Conservation (phyloP, 2,797 vertebrate species). For the Hozukius guyotensis region DNA sequence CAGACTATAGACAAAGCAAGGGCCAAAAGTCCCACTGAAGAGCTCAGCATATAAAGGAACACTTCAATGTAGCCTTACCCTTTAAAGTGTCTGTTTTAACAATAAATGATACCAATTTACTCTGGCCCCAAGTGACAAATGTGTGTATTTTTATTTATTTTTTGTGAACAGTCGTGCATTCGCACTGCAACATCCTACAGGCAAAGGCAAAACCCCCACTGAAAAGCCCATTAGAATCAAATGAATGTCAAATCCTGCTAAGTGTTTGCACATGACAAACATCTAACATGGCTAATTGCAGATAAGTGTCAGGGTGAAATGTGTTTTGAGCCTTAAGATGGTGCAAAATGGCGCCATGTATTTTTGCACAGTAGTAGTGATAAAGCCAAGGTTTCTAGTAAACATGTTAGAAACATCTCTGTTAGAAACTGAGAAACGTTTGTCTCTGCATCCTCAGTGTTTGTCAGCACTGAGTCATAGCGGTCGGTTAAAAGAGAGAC, state of each 20-base stretch:
- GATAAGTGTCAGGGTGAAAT: conserved; percentile 59
- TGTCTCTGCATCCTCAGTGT: neutral
- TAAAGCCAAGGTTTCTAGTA: conserved; percentile 2
- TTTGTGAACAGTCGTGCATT: conserved; percentile 44
- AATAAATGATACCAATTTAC: conserved; percentile 53
- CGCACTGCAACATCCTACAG: conserved; percentile 42
- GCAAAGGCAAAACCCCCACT: conserved; percentile 43
- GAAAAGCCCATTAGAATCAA: conserved; percentile 67
- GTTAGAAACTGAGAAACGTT: conserved; percentile 7
- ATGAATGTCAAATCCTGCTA: conserved; percentile 61
- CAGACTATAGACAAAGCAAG: conserved; percentile 40
- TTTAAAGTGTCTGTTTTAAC: conserved; percentile 46
- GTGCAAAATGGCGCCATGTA: conserved; percentile 44
- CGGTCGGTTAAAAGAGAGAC: neutral
- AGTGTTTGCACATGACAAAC: conserved; percentile 70
- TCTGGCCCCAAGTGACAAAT: conserved; percentile 39
- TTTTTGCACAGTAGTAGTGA: conserved; percentile 7
- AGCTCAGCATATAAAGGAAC: conserved; percentile 29
- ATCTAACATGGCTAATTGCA: conserved; percentile 62
- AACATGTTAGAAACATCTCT: neutral
- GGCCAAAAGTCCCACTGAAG: conserved; percentile 36
- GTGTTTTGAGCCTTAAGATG: conserved; percentile 40
- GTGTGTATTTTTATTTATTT: conserved; percentile 3
- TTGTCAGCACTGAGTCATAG: conserved; percentile 25
- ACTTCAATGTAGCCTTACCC: conserved; percentile 7